Evolutionary conservation across 1,140 invertebrate genomes (phyloP).

Genomic region (Diachasma alloeum): DNA sequence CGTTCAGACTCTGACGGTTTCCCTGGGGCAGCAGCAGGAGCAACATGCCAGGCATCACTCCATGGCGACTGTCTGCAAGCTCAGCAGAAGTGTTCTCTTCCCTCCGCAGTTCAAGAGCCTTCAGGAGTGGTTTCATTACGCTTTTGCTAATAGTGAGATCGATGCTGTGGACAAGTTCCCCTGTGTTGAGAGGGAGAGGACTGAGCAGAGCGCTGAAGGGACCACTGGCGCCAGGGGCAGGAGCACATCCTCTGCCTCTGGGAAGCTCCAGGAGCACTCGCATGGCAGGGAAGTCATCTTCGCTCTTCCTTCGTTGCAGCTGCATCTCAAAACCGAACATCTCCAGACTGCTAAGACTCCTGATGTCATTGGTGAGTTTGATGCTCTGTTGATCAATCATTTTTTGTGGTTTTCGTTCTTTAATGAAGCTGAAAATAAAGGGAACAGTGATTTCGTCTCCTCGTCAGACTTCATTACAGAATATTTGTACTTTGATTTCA

Average conservation of each 20-base stretch:
- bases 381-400: neutral
- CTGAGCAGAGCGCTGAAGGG: conserved; percentile 59
- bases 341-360: conserved; percentile 77
- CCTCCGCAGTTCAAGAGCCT: conserved; percentile 94
- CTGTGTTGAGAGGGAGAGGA: conserved; percentile 77
- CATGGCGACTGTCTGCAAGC: conserved; percentile 92
- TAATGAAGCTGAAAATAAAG: neutral
- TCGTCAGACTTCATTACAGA: neutral
- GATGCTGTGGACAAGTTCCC: conserved; percentile 93
- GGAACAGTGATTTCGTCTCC: neutral
- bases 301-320: conserved; percentile 89
- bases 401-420: conserved; percentile 5
- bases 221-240: conserved; percentile 56
- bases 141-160: conserved; percentile 91
- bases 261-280: conserved; percentile 80
- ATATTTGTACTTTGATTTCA: neutral
- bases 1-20: conserved; percentile 89
- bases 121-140: conserved; percentile 97
- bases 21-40: conserved; percentile 77
- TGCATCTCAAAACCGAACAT: conserved; percentile 94
- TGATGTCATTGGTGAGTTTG: conserved; percentile 71
- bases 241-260: conserved; percentile 60
- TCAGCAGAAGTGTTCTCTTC: conserved; percentile 90
- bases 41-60: conserved; percentile 79
- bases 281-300: conserved; percentile 96